Percentiles rank a stretch among this genome's conserved stretches.
phyloP scores from a whole-genome alignment of 2,113 vertebrate genomes.

The Oncorhynchus masou region DNA sequence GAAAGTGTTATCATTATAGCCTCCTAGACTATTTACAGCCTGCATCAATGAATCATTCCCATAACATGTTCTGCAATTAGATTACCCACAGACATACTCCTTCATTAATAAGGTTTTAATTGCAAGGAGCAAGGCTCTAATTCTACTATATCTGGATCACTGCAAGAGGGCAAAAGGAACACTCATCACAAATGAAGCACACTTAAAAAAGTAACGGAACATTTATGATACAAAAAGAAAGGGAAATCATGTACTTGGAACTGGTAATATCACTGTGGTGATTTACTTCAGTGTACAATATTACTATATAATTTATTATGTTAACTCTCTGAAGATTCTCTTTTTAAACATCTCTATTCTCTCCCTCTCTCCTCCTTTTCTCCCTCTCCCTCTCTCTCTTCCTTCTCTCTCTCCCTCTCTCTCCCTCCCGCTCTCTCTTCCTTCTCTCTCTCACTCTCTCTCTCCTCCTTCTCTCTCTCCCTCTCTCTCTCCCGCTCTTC shows the following conservation, averaged over 20 bases:
- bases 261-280: no score
- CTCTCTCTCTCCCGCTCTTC: no score
- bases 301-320: no score
- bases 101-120: constrained; percentile 73
- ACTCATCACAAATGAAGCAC: constrained; percentile 29
- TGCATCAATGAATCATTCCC: constrained; percentile 62
- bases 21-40: constrained; percentile 59
- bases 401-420: no score
- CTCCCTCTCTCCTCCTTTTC: neutral
- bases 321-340: no score
- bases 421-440: rapidly evolving
- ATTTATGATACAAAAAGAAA: neutral
- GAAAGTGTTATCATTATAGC: constrained; percentile 41
- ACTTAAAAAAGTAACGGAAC: neutral
- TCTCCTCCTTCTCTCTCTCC: no score
- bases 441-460: no score
- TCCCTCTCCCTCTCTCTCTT: no score
- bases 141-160: constrained; percentile 67
- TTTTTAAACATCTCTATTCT: no score
- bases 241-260: no score
- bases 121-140: constrained; percentile 63
- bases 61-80: constrained; percentile 65
- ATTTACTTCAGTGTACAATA: no score
- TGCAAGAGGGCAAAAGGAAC: constrained; percentile 54
- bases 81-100: constrained; percentile 67